Evolutionary conservation across 2,797 vertebrate genomes (phyloP).

Genomic region (Chrosomus eos): DNA sequence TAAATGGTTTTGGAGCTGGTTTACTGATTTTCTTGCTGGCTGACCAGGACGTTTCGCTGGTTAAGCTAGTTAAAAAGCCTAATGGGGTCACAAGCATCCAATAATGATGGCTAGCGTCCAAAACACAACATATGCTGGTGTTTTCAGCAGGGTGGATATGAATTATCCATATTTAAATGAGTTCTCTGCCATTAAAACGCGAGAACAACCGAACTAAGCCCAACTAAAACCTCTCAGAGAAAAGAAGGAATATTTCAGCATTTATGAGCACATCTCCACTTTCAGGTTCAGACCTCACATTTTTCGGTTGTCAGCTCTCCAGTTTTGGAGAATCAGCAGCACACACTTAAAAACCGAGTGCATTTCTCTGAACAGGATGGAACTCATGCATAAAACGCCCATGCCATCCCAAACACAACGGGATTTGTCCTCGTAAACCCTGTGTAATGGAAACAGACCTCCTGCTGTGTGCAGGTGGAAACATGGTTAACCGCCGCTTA

Average conservation of each 20-base stretch:
- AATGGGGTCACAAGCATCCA: background rate
- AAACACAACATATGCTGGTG: too few species aligned
- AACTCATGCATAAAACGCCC: slow-evolving; percentile 24
- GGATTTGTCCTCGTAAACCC: slow-evolving; percentile 26
- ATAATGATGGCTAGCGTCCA: too few species aligned
- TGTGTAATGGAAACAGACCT: slow-evolving; percentile 28
- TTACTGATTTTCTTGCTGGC: background rate
- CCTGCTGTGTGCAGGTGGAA: slow-evolving; percentile 19
- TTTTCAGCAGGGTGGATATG: too few species aligned
- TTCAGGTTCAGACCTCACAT: background rate
- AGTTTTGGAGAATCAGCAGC: background rate
- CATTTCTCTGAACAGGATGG: background rate
- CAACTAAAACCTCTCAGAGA: background rate
- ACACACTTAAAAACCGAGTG: background rate
- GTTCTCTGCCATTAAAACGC: background rate
- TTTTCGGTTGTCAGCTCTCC: background rate
- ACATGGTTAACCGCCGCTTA: slow-evolving; percentile 11
- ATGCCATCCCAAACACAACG: background rate
- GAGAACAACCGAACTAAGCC: background rate
- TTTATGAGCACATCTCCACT: slow-evolving; percentile 25
- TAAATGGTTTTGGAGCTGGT: background rate
- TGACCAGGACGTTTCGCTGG: background rate
- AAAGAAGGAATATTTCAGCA: background rate
- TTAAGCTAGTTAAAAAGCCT: background rate
- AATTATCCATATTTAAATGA: background rate